Evolutionary conservation across 2,113 vertebrate species (phyloP).

Genomic region (Macquaria australasica): DNA sequence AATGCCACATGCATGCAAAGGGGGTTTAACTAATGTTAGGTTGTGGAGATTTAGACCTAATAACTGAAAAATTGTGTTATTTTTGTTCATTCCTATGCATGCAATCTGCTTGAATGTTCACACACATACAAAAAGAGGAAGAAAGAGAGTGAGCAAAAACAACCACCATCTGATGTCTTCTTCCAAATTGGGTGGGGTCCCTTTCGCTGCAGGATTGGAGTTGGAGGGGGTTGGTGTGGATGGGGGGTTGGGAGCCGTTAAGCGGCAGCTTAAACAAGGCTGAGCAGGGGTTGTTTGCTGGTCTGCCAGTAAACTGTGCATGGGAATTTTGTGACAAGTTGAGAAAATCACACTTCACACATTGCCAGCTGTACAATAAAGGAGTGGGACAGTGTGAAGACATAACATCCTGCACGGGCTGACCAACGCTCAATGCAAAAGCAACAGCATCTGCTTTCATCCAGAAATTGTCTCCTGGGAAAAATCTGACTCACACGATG

Average conservation of each 20-base stretch:
- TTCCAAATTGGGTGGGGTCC: conserved; percentile 73
- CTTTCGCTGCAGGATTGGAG: conserved; percentile 59
- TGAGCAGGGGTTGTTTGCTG: conserved; percentile 60
- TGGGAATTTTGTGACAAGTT: conserved; percentile 64
- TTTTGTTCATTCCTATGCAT: conserved; percentile 16
- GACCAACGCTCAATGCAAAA: conserved; percentile 31
- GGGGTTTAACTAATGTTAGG: neutral
- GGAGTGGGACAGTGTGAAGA: conserved; percentile 54
- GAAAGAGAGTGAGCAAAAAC: conserved; percentile 56
- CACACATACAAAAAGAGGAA: neutral
- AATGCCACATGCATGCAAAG: neutral
- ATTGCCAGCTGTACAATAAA: conserved; percentile 58
- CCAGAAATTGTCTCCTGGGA: conserved; percentile 62
- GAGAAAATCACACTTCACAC: conserved; percentile 64
- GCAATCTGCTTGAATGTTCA: conserved; percentile 16
- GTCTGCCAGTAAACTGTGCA: conserved; percentile 50
- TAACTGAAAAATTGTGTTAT: neutral
- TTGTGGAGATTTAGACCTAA: neutral
- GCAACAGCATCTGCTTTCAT: conserved; percentile 63
- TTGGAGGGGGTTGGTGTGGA: conserved; percentile 37
- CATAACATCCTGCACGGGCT: conserved; percentile 45
- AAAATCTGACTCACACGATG: conserved; percentile 61
- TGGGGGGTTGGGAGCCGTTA: conserved; percentile 61
- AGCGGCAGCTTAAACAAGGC: conserved; percentile 58
- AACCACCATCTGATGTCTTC: conserved; percentile 55